Percentiles rank a stretch among this genome's conserved stretches.
Conservation (phyloP, 2,113 vertebrate species). For the Diglossa brunneiventris region DNA sequence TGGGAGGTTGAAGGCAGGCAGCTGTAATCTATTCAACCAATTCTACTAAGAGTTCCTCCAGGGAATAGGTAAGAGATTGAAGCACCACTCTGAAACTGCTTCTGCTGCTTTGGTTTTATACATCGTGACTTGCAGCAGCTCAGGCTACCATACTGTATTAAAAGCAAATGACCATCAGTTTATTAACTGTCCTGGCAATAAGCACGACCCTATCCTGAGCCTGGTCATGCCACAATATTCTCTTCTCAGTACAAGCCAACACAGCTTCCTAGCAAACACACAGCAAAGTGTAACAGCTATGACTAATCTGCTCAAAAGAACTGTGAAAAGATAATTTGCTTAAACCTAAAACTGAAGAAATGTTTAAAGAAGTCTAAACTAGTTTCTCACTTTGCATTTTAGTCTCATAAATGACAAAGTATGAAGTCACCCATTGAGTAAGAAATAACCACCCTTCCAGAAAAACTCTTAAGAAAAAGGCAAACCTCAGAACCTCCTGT, state of each 20-base stretch:
- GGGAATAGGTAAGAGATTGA: background rate
- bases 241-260: background rate
- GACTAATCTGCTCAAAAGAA: background rate
- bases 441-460: background rate
- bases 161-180: background rate
- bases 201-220: background rate
- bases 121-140: background rate
- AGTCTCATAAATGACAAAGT: background rate
- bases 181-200: background rate
- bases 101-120: background rate
- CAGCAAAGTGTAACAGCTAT: accelerated
- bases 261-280: background rate
- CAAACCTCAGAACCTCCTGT: background rate
- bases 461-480: background rate
- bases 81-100: background rate
- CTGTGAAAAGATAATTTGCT: background rate
- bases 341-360: background rate
- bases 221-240: background rate
- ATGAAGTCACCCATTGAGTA: background rate
- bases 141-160: background rate
- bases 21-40: background rate
- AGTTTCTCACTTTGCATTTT: background rate
- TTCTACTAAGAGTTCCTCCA: background rate
- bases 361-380: background rate
- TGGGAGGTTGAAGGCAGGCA: background rate